Conservation (phyloP, 2,113 vertebrate genomes). For the Anas platyrhynchos region DNA sequence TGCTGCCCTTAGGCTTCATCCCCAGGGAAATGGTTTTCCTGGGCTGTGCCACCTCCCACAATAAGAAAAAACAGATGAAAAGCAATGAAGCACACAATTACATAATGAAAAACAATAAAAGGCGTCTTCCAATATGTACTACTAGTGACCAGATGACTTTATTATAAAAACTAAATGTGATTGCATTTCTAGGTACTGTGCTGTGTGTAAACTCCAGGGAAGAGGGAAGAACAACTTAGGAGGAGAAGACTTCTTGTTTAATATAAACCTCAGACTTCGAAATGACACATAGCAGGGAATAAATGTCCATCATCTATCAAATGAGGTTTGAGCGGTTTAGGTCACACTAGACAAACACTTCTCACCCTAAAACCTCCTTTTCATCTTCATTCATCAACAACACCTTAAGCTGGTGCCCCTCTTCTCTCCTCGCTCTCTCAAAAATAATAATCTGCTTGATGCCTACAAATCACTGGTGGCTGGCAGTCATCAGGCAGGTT, state of each 20-base stretch:
- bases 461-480: constrained; percentile 60
- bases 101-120: constrained; percentile 84
- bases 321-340: constrained; percentile 48
- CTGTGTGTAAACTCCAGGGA: constrained; percentile 55
- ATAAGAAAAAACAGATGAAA: constrained; percentile 57
- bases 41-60: constrained; percentile 65
- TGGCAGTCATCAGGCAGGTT: constrained; percentile 46
- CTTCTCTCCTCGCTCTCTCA: constrained; percentile 28
- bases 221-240: constrained; percentile 7
- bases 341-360: constrained; percentile 57
- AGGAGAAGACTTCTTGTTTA: constrained; percentile 52
- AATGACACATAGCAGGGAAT: constrained; percentile 53
- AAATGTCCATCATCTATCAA: constrained; percentile 63
- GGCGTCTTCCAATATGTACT: constrained; percentile 57
- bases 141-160: constrained; percentile 70
- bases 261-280: constrained; percentile 45
- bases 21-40: constrained; percentile 46
- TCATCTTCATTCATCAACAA: constrained; percentile 59
- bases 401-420: constrained; percentile 49
- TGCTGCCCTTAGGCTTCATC: background rate
- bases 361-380: constrained; percentile 56
- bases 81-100: constrained; percentile 76
- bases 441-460: constrained; percentile 59
- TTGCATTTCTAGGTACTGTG: constrained; percentile 60
- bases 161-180: constrained; percentile 74